Evolutionary conservation across 2,797 vertebrate genomes (phyloP).

Genomic region (Melanotaenia trifasciata): DNA sequence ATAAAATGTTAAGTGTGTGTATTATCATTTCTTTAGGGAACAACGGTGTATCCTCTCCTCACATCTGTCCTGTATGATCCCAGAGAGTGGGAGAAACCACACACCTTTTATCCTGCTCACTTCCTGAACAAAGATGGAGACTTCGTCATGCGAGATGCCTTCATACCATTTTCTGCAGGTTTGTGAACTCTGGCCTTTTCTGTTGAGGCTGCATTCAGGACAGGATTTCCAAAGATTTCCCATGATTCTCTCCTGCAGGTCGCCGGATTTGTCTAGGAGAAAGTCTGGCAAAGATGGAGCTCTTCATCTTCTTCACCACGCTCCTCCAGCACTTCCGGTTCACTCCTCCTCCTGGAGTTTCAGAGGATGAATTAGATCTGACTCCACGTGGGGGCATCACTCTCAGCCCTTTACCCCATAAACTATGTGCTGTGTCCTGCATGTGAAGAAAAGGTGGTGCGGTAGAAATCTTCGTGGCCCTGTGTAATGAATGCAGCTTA

Average conservation of each 20-base stretch:
- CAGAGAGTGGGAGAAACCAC: conserved; percentile 33
- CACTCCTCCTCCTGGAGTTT: background rate
- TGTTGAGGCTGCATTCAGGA: background rate
- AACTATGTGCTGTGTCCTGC: background rate
- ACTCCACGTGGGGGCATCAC: background rate
- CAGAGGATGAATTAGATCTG: background rate
- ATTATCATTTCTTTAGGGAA: conserved; percentile 59
- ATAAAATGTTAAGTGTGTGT: too few relatives aligned
- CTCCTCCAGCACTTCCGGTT: conserved; percentile 23
- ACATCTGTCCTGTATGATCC: conserved; percentile 69
- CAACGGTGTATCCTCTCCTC: conserved; percentile 66
- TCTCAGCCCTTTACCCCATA: background rate
- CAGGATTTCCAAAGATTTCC: background rate
- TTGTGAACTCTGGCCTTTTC: background rate
- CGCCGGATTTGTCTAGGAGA: conserved; percentile 14
- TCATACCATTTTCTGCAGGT: conserved; percentile 36
- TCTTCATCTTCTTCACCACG: conserved; percentile 29
- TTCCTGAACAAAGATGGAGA: conserved; percentile 29
- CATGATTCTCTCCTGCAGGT: background rate
- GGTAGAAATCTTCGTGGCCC: too few relatives aligned
- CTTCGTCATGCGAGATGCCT: conserved; percentile 20
- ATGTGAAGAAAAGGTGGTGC: background rate
- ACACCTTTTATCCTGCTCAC: conserved; percentile 25
- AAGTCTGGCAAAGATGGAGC: conserved; percentile 31
- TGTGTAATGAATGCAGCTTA: too few relatives aligned